Evolutionary conservation across 2,888 invertebrate species (phyloP).

Genomic region (Baronia brevicornis): DNA sequence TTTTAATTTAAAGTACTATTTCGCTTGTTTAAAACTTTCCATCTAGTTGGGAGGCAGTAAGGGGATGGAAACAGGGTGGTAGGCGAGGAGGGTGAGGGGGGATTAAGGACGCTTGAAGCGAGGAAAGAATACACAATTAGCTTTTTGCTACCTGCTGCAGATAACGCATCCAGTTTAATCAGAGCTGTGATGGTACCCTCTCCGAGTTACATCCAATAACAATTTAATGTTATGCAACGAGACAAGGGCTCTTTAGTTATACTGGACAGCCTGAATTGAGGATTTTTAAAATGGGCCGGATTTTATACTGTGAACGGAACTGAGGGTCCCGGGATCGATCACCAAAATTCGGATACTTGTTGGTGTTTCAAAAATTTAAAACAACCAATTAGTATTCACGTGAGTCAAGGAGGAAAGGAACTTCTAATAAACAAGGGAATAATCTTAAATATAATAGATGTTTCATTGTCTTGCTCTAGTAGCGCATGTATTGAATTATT

Average conservation of each 20-base stretch:
- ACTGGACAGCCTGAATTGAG: slow-evolving; percentile 52
- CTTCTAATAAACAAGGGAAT: slow-evolving; percentile 12
- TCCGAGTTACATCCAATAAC: slow-evolving; percentile 18
- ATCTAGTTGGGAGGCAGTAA: slow-evolving; percentile 59
- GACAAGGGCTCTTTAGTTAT: slow-evolving; percentile 34
- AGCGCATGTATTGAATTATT: too few species aligned
- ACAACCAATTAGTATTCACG: slow-evolving; percentile 68
- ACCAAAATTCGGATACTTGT: slow-evolving; percentile 52
- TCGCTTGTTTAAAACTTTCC: slow-evolving; percentile 61
- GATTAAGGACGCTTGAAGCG: slow-evolving; percentile 70
- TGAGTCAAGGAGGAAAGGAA: slow-evolving; percentile 20
- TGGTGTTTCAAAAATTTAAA: slow-evolving; percentile 68
- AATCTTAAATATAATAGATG: slow-evolving; percentile 23
- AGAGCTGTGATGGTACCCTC: slow-evolving; percentile 22
- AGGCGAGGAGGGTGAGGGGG: slow-evolving; percentile 49
- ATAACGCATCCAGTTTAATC: slow-evolving; percentile 53
- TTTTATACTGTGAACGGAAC: slow-evolving; percentile 66
- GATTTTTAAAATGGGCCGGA: slow-evolving; percentile 64
- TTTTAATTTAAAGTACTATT: slow-evolving; percentile 30
- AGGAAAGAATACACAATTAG: slow-evolving; percentile 76
- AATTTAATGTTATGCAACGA: slow-evolving; percentile 28
- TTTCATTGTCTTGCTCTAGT: slow-evolving; percentile 13
- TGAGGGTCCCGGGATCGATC: slow-evolving; percentile 63
- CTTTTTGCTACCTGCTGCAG: slow-evolving; percentile 69
- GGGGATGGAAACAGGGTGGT: slow-evolving; percentile 40